These are phyloP conservation scores for Zapus hudsonius DNA, from an alignment of 2,113 vertebrate species.

Conservation along the genomic window DNA sequence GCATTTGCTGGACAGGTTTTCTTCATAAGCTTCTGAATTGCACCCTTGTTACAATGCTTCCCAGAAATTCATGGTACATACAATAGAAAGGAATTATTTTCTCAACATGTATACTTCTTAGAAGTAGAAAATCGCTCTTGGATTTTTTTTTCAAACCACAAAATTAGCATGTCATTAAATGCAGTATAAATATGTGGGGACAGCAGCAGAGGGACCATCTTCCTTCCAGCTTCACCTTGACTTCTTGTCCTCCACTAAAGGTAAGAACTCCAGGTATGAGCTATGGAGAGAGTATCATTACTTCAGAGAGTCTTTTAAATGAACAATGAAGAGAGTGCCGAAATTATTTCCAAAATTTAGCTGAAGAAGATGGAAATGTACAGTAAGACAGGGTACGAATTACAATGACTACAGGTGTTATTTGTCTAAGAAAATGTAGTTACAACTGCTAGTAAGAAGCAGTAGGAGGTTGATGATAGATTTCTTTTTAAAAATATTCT, in stretches of 20 bases:
- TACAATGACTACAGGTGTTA: background rate
- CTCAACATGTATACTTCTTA: conserved; percentile 42
- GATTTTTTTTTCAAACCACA: conserved; percentile 59
- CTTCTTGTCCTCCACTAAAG: conserved; percentile 47
- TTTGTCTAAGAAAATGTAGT: background rate
- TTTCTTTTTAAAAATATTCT: background rate
- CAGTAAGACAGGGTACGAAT: conserved; percentile 3
- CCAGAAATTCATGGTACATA: conserved; percentile 62
- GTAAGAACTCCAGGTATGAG: conserved; percentile 59
- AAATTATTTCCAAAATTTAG: conserved; percentile 8
- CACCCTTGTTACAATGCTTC: conserved; percentile 41
- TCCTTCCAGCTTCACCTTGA: background rate
- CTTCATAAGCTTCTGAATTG: conserved; percentile 41
- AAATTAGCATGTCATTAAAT: conserved; percentile 68
- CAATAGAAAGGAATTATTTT: conserved; percentile 64
- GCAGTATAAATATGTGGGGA: conserved; percentile 48
- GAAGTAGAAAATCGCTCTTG: conserved; percentile 52
- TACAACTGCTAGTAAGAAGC: background rate
- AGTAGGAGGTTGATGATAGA: background rate
- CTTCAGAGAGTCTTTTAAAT: background rate
- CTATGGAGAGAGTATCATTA: background rate
- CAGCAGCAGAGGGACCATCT: background rate
- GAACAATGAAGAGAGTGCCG: background rate
- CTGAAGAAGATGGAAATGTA: background rate
- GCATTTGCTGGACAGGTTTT: conserved; percentile 55